These are phyloP conservation scores for Stomorhina lunata DNA, from an alignment of 2,888 invertebrate genomes.

Conservation along the genomic window DNA sequence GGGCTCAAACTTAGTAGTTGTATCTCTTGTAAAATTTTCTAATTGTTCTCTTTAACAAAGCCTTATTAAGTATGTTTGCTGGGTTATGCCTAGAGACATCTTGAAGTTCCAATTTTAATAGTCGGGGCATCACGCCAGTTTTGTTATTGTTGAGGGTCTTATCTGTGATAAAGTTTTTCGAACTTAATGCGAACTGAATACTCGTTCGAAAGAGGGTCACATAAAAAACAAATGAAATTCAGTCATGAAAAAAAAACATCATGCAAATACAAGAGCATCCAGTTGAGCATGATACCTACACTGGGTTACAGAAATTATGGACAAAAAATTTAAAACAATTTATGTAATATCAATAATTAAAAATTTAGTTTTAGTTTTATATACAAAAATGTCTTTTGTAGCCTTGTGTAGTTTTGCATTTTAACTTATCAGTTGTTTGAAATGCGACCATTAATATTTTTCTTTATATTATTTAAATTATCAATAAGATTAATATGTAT, in stretches of 20 bases:
- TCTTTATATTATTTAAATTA: not conserved
- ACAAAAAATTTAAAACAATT: not conserved
- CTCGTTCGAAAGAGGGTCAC: slow-evolving; percentile 54
- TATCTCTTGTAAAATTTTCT: not conserved
- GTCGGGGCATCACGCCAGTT: slow-evolving; percentile 60
- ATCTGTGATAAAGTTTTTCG: slow-evolving; percentile 65
- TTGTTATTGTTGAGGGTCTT: slow-evolving; percentile 32
- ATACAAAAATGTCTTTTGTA: too few relatives aligned
- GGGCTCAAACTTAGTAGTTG: too few relatives aligned
- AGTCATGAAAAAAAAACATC: not conserved
- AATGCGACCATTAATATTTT: not conserved
- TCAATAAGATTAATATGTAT: not conserved
- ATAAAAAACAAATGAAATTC: not conserved
- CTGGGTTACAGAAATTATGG: not conserved
- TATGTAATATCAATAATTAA: not conserved
- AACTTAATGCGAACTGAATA: slow-evolving; percentile 51
- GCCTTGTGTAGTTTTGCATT: too few relatives aligned
- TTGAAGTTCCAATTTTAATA: not conserved
- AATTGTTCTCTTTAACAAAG: not conserved
- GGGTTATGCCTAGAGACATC: not conserved
- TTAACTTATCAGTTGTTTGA: not conserved
- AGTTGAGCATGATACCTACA: slow-evolving; percentile 20
- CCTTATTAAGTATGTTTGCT: not conserved
- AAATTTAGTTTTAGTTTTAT: too few relatives aligned
- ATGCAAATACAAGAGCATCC: not conserved